Evolutionary conservation across 1,140 invertebrate genomes (phyloP), one percentile per base, ranked within the genome.

Genomic region (Hylaeus volcanicus): DNA sequence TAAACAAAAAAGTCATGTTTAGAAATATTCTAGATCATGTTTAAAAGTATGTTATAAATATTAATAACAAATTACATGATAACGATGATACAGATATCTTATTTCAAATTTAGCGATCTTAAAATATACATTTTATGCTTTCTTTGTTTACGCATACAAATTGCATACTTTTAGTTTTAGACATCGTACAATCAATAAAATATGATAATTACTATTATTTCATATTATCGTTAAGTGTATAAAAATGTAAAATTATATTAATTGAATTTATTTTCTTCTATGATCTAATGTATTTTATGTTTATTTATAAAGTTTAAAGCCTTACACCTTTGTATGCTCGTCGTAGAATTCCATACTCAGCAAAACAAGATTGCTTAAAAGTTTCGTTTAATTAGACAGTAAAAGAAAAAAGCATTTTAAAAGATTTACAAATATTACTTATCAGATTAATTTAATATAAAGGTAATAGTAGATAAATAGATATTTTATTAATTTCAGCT

Each of bases 211-310:
- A 64, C 45, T 4, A 53, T 66, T 68, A 71, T 78, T 58, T 77
- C 14, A 12, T 78, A 58, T 56, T 56, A 65, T 26, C 11, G 58
- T 26, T 76, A 48, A 66, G 41, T 26, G 11, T 71, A 43, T 64
- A 14, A 72, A 73, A 64, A 72, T 73, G 53, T 74, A 72, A 3
- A 6, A 74, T 41, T 55, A 75, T 43, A 26, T 48, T 26, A 26
- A 51, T 26, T 70, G 9, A 41, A 79, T n/a, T 65, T 70, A 48
- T 79, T 74, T 72, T 53, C 55, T 43, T 53, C 58, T 37, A 12
- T 55, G 12, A n/a, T 26, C 6, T 43, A 5, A 3, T 56, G 14
- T 45, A 60, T 41, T 73, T 79, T 63, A 9, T 45, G 26, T 55
- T 55, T 41, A 5, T 63, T 11, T n/a, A 45, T 64, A 14, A 11